phyloP scores from a whole-genome alignment of 2,888 invertebrate genomes.

The Caenorhabditis sp. region DNA sequence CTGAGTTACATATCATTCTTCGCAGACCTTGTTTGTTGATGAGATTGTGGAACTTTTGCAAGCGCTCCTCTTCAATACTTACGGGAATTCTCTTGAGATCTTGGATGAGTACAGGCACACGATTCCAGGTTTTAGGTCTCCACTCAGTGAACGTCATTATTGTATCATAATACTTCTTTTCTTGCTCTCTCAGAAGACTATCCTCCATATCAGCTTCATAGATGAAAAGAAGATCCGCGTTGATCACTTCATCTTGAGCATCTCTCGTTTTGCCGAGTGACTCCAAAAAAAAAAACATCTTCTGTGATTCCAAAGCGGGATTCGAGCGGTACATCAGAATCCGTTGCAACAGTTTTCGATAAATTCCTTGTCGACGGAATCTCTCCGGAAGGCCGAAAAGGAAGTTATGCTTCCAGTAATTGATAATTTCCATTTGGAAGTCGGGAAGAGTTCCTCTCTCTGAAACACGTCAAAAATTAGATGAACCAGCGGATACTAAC shows the following conservation, averaged over 20 bases:
- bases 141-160: neutral
- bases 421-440: no score
- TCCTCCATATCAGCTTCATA: neutral
- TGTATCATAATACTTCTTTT: neutral
- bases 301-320: neutral
- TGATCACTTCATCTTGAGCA: neutral
- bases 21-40: neutral
- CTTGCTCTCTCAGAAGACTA: neutral
- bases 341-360: no score
- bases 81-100: neutral
- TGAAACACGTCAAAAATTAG: no score
- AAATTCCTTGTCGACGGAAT: no score
- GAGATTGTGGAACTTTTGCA: neutral
- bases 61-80: neutral
- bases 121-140: neutral
- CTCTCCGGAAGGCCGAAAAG: no score
- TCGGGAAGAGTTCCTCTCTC: no score
- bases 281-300: neutral
- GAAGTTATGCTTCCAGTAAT: no score
- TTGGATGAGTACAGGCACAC: neutral
- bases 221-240: neutral
- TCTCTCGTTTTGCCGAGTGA: neutral
- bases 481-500: no score
- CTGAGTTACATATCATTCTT: neutral
- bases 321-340: neutral